These are phyloP conservation scores for Spongilla lacustris DNA, from an alignment of 37 sponge, comb jelly and placozoan species.

Conservation along the genomic window DNA sequence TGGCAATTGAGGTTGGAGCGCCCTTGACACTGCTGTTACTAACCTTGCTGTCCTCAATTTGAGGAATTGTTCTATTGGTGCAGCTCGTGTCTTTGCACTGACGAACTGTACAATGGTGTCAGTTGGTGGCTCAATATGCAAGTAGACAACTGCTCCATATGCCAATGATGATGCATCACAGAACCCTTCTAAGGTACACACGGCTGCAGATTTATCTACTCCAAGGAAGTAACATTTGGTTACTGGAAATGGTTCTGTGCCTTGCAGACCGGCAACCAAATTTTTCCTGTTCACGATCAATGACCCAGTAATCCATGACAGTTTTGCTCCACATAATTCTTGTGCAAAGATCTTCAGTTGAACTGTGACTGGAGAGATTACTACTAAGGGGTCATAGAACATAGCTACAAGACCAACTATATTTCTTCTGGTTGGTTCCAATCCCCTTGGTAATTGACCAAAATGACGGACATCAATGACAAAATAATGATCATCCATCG, in stretches of 20 bases:
- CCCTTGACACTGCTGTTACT: not conserved
- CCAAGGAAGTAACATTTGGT: conserved; percentile 11
- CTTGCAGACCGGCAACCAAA: conserved; percentile 5
- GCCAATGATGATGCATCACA: conserved; percentile 31
- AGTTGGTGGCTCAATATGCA: not conserved
- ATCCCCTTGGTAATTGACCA: not conserved
- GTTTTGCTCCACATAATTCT: conserved; percentile 6
- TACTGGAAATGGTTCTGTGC: not conserved
- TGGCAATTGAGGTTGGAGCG: not conserved
- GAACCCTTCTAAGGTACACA: conserved; percentile 11
- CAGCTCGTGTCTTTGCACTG: conserved; percentile 16
- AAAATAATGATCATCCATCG: conserved; percentile 5
- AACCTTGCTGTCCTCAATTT: conserved; percentile 11
- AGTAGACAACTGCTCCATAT: conserved; percentile 22
- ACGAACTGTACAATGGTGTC: not conserved
- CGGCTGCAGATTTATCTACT: not conserved
- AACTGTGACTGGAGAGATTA: conserved; percentile 37
- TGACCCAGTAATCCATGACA: conserved; percentile 11
- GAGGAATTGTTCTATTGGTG: conserved; percentile 19
- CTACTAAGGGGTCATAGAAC: conserved; percentile 45
- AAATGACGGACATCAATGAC: conserved; percentile 4
- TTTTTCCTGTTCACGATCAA: conserved; percentile 2
- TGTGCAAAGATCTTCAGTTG: conserved; percentile 29
- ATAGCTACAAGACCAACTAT: conserved; percentile 12
- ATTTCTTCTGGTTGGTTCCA: conserved; percentile 19